These are phyloP conservation scores for Druon quercuslanigerum DNA, from an alignment of 1,140 invertebrate genomes.

Conservation along the genomic window DNA sequence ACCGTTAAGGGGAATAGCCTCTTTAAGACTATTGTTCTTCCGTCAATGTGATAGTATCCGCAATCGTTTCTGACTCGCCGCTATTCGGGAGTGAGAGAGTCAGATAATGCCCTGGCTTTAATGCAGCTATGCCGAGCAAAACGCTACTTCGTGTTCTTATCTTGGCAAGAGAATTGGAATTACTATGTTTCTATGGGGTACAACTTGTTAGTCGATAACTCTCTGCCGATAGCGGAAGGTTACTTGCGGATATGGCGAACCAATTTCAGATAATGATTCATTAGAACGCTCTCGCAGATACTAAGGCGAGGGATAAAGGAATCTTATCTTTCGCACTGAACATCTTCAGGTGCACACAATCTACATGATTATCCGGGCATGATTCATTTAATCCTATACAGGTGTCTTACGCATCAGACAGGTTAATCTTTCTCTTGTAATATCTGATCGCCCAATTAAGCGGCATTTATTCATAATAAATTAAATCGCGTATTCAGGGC, in stretches of 20 bases:
- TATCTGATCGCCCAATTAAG: too few relatives aligned
- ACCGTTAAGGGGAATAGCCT: slow-evolving; percentile 10
- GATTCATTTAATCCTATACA: too few relatives aligned
- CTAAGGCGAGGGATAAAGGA: background rate
- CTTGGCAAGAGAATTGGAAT: background rate
- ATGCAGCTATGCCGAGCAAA: background rate
- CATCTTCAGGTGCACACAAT: slow-evolving; percentile 1
- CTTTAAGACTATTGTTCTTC: slow-evolving; percentile 1
- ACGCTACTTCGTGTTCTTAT: slow-evolving; percentile 6
- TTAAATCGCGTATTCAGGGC: too few relatives aligned
- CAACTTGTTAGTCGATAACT: slow-evolving; percentile 9
- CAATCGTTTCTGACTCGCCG: slow-evolving; percentile 11
- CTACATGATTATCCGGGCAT: background rate
- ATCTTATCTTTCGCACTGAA: background rate
- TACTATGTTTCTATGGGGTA: slow-evolving; percentile 7
- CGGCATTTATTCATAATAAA: too few relatives aligned
- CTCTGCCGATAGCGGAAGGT: background rate
- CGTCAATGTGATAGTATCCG: slow-evolving; percentile 1
- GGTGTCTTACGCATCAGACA: too few relatives aligned
- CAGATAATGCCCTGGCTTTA: background rate
- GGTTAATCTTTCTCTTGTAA: too few relatives aligned
- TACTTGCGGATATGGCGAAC: background rate
- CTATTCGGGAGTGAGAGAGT: background rate
- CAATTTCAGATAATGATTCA: slow-evolving; percentile 16
- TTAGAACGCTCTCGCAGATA: background rate